Conservation (phyloP, 2,113 vertebrate genomes). For the Tetrax tetrax region DNA sequence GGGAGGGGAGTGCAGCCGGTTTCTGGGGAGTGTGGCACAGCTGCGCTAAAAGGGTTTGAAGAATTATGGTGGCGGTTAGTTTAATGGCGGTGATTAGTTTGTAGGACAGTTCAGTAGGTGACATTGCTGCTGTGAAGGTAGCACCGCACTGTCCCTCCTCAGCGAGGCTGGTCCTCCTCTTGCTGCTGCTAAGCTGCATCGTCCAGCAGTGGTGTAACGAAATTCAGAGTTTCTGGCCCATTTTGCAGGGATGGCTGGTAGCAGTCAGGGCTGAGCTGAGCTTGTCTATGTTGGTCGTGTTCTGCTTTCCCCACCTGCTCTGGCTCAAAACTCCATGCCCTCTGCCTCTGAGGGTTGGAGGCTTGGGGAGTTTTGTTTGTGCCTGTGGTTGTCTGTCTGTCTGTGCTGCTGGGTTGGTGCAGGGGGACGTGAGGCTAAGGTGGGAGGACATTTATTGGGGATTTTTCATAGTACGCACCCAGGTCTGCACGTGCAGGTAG, state of each 20-base stretch:
- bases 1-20: not conserved
- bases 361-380: not conserved
- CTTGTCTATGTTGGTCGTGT: not conserved
- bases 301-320: not conserved
- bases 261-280: not conserved
- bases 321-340: not conserved
- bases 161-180: not conserved
- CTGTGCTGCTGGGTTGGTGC: not conserved
- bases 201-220: fast-evolving
- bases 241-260: not conserved
- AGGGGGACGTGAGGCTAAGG: not conserved
- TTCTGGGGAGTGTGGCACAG: not conserved
- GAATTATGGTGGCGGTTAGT: not conserved
- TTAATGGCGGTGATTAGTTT: not conserved
- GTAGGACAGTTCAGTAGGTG: not conserved
- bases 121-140: not conserved
- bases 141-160: fast-evolving
- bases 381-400: not conserved
- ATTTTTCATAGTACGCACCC: not conserved
- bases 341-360: fast-evolving
- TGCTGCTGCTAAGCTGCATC: not conserved
- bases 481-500: not conserved
- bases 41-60: not conserved
- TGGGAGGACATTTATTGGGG: not conserved
- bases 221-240: not conserved